phyloP scores from a whole-genome alignment of 2,888 invertebrate genomes.

The Lycia hirtaria region DNA sequence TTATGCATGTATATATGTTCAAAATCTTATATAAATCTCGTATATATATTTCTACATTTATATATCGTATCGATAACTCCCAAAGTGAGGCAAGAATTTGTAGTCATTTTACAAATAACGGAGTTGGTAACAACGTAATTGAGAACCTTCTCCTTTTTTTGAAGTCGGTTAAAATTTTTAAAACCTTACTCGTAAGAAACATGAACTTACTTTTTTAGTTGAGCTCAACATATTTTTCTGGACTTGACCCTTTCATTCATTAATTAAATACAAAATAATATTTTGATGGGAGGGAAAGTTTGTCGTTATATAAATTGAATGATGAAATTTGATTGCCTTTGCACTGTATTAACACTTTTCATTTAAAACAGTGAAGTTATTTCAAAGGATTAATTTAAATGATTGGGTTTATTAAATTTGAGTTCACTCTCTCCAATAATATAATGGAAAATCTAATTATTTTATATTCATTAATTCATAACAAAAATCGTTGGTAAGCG shows the following conservation, averaged over 20 bases:
- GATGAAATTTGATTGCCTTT: constrained; percentile 4
- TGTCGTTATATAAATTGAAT: background rate
- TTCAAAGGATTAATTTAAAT: constrained; percentile 19
- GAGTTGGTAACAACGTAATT: too few relatives aligned
- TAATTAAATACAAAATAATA: background rate
- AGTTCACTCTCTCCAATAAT: background rate
- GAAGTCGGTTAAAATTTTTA: too few relatives aligned
- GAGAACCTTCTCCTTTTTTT: too few relatives aligned
- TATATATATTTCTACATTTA: too few relatives aligned
- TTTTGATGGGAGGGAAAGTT: background rate
- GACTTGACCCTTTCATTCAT: background rate
- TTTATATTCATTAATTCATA: background rate
- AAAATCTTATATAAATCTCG: too few relatives aligned
- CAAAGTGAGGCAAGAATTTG: too few relatives aligned
- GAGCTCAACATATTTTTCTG: too few relatives aligned
- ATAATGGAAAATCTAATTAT: constrained; percentile 3
- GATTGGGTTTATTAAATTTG: constrained; percentile 1
- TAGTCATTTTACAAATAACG: too few relatives aligned
- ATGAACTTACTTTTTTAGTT: too few relatives aligned
- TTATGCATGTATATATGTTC: too few relatives aligned
- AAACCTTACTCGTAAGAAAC: too few relatives aligned
- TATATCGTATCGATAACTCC: too few relatives aligned
- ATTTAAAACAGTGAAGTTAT: constrained; percentile 13
- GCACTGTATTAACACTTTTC: background rate
- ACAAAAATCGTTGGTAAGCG: background rate